phyloP scores from a whole-genome alignment of 2,113 vertebrate genomes.

The Bufo gargarizans region DNA sequence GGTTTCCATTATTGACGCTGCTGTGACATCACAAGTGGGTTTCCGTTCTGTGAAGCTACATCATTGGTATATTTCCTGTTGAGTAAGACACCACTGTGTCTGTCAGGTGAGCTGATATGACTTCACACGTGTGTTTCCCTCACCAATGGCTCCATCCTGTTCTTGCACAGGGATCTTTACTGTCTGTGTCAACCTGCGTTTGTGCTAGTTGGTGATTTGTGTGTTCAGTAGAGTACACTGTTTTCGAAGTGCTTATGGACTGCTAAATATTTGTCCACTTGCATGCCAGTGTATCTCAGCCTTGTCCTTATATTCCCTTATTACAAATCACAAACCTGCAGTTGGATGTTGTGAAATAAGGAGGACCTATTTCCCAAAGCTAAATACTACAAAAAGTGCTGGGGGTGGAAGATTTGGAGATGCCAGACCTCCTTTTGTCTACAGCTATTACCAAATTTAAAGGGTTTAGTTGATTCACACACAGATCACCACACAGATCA shows the following conservation, averaged over 20 bases:
- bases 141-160: too few species aligned
- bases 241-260: neutral
- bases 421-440: neutral
- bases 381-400: neutral
- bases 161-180: too few species aligned
- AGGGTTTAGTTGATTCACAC: too few species aligned
- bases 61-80: too few species aligned
- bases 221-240: neutral
- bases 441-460: neutral
- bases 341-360: constrained; percentile 1
- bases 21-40: too few species aligned
- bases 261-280: constrained; percentile 34
- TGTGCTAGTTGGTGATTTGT: neutral
- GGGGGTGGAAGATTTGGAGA: neutral
- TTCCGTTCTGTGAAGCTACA: too few species aligned
- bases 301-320: constrained; percentile 5
- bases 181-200: neutral
- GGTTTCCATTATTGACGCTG: too few species aligned
- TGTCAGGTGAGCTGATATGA: too few species aligned
- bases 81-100: too few species aligned
- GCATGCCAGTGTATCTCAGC: neutral
- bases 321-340: neutral
- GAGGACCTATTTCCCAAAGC: neutral
- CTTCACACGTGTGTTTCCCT: too few species aligned
- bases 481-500: too few species aligned